A percentile compares a stretch with the other conserved stretches of the same genome.
Evolutionary conservation across 2,113 vertebrate species (phyloP).

Genomic region (Onychostruthus taczanowskii): DNA sequence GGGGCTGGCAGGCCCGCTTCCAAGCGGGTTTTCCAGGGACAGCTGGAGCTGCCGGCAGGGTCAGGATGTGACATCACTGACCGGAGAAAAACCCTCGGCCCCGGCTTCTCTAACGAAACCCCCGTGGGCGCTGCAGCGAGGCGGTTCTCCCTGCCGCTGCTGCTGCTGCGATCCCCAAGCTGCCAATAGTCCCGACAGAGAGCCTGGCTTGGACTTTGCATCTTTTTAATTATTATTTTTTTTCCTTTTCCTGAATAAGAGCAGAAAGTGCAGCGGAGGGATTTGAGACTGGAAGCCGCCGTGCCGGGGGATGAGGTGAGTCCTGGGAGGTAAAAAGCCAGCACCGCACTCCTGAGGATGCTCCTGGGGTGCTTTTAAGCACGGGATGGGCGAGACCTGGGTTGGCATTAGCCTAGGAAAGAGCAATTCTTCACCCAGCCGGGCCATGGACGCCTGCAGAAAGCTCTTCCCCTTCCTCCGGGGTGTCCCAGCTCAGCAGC

Average conservation of each 20-base stretch:
- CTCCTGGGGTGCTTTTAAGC: not conserved
- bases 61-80: constrained; percentile 92
- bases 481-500: not conserved
- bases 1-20: not conserved
- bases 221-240: not conserved
- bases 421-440: not conserved
- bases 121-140: not conserved
- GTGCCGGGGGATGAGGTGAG: not conserved
- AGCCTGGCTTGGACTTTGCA: not conserved
- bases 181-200: not conserved
- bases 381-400: not conserved
- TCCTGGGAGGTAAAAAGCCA: not conserved
- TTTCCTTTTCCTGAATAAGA: not conserved
- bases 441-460: not conserved
- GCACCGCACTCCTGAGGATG: not conserved
- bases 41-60: constrained; percentile 72
- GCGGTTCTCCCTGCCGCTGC: not conserved
- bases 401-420: not conserved
- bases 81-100: constrained; percentile 63
- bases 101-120: constrained; percentile 6
- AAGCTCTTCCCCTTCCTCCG: not conserved
- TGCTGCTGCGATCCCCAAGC: not conserved
- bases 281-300: not conserved
- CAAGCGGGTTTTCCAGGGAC: constrained; percentile 12
- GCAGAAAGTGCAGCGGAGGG: not conserved